Base-by-base conservation (phyloP, 2,888 invertebrate genomes). In the Microctonus brassicae region DNA sequence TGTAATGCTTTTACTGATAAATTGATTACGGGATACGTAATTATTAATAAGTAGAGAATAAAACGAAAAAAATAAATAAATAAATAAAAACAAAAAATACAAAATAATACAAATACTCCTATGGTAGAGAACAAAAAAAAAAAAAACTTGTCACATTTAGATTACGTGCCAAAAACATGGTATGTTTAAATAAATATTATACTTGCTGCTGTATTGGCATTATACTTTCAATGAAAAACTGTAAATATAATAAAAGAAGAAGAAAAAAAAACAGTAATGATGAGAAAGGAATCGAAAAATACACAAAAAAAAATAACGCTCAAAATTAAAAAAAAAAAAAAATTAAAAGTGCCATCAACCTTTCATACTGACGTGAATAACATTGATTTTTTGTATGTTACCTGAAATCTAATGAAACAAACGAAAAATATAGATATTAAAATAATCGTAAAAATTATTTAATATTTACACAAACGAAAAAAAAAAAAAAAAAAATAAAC, bases 121-220 rank as follows among this genome's bases (percentile, higher is more conserved):
- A 62, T 9, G 33, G 17, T 47, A 47, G 47, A 42, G 33, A 33
- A 65, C 17, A 65, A 55, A 67, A 66, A 29, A 29, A 29, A 29
- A 65, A 29, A 65, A 55, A 67, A 66, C 60, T 63, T 42, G 65
- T 71, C 71, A 67, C 42, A 66, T 71, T 6, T 71, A 71, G 71
- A 64, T 47, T 66, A 71, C 71, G 71, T 71, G 71, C 71, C 71
- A 71, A 71, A 47, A 47, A 67, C 29, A 62, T 67, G 70, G 66
- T 71, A 66, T 71, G 39, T 66, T 17, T n/a, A n/a, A n/a, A n/a
- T 55, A n/a, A 13, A 26, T 39, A 71, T 53, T 65, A 71, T 66
- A 60, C 66, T 47, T 62, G 74, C 76, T 74, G 76, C 72, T 75
- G 72, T 74, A 75, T 75, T 72, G 77, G 75, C 75, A 75, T 71